Evolutionary conservation across 2,888 invertebrate genomes (phyloP).

Genomic region (Salticus scenicus): DNA sequence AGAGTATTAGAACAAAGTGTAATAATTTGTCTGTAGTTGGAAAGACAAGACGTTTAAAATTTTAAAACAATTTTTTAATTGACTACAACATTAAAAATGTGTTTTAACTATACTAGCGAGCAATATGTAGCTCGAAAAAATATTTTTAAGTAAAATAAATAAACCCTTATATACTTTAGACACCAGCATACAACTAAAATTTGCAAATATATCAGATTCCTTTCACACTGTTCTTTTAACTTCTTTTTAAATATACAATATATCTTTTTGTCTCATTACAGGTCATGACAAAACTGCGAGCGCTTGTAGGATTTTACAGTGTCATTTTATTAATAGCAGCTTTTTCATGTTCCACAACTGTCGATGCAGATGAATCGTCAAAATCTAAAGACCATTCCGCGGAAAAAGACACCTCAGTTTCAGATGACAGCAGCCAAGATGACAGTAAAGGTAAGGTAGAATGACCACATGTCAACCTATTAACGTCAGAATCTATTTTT

Average conservation of each 20-base stretch:
- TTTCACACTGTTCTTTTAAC: too few relatives aligned
- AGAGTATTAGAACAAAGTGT: too few relatives aligned
- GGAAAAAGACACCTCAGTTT: constrained; percentile 20
- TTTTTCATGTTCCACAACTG: constrained; percentile 31
- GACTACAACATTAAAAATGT: too few relatives aligned
- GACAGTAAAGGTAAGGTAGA: constrained; percentile 42
- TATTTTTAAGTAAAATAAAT: too few relatives aligned
- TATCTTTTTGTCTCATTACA: neutral
- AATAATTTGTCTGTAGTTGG: too few relatives aligned
- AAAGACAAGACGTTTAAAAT: too few relatives aligned
- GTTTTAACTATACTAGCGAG: too few relatives aligned
- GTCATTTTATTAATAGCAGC: neutral
- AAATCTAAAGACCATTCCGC: constrained; percentile 33
- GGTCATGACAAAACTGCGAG: neutral
- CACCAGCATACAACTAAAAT: too few relatives aligned
- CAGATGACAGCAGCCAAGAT: constrained; percentile 45
- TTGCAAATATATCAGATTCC: too few relatives aligned
- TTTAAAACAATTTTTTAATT: too few relatives aligned
- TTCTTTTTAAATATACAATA: neutral
- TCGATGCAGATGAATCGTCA: constrained; percentile 35
- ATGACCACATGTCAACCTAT: neutral
- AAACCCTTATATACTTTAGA: too few relatives aligned
- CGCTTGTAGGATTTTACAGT: neutral
- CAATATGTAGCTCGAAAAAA: too few relatives aligned
- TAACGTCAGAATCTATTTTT: neutral